phyloP scores from a whole-genome alignment of 2,888 invertebrate species.

The Eutolmus rufibarbis region DNA sequence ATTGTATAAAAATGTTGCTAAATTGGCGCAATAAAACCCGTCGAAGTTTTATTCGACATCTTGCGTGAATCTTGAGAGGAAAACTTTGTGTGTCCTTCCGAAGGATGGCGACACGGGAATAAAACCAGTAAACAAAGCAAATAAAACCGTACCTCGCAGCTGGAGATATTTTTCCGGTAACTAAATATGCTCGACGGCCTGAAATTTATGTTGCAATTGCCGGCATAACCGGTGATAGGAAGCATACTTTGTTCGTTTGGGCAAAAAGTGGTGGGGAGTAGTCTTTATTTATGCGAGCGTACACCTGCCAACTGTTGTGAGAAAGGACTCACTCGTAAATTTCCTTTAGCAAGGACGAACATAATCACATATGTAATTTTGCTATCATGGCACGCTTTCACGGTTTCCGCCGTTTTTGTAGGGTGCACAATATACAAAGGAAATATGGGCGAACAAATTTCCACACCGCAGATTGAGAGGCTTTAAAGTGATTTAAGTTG shows the following conservation, averaged over 20 bases:
- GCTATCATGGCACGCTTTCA: neutral
- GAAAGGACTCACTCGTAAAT: slow-evolving; percentile 1
- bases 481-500: neutral
- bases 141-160: neutral
- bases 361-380: slow-evolving; percentile 22
- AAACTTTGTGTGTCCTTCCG: neutral
- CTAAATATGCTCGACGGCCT: neutral
- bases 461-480: neutral
- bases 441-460: slow-evolving; percentile 17
- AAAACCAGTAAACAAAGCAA: neutral
- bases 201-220: slow-evolving; percentile 28
- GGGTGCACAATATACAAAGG: neutral
- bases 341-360: neutral
- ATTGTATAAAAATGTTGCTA: neutral
- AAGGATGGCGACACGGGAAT: neutral
- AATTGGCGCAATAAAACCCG: neutral
- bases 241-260: neutral
- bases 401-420: neutral
- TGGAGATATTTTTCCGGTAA: slow-evolving; percentile 3
- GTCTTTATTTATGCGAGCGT: neutral
- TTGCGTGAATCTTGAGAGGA: neutral
- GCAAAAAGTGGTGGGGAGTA: neutral
- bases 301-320: neutral
- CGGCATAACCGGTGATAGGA: slow-evolving; percentile 10
- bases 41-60: neutral